Evolutionary conservation across 2,797 vertebrate species (phyloP).

Genomic region (Masticophis lateralis): DNA sequence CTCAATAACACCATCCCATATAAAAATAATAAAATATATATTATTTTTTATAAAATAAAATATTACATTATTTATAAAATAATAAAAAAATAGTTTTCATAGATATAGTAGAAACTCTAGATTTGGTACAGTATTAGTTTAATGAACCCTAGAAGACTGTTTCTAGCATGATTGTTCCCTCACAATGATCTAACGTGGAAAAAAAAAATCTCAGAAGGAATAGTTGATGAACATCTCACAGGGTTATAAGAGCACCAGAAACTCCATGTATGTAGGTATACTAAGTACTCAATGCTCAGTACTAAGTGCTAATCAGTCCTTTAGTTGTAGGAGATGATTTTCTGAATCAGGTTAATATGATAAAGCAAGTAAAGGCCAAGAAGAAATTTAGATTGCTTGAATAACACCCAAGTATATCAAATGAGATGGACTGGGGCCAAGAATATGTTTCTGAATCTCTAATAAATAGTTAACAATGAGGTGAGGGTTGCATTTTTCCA

Average conservation of each 20-base stretch:
- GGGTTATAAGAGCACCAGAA: neutral
- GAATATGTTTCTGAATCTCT: neutral
- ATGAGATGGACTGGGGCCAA: slow-evolving; percentile 5
- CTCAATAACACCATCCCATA: neutral
- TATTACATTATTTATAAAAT: too few species aligned
- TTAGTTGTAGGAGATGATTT: neutral
- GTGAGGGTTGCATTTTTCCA: slow-evolving; percentile 8
- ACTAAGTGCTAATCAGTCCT: neutral
- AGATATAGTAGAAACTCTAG: neutral
- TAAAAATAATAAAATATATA: neutral
- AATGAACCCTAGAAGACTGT: neutral
- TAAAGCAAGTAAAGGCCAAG: neutral
- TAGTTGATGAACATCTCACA: neutral
- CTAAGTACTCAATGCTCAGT: neutral
- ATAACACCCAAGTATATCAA: neutral
- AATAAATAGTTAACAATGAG: slow-evolving; percentile 22
- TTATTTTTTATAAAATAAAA: too few species aligned
- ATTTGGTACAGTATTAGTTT: neutral
- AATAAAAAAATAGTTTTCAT: neutral
- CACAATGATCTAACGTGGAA: neutral
- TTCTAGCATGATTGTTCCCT: neutral
- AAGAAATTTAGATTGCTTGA: neutral
- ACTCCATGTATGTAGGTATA: neutral
- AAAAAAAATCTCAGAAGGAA: neutral
- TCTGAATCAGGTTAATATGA: neutral